Evolutionary conservation across 2,888 invertebrate species (phyloP).

Genomic region (Pollenia labialis): DNA sequence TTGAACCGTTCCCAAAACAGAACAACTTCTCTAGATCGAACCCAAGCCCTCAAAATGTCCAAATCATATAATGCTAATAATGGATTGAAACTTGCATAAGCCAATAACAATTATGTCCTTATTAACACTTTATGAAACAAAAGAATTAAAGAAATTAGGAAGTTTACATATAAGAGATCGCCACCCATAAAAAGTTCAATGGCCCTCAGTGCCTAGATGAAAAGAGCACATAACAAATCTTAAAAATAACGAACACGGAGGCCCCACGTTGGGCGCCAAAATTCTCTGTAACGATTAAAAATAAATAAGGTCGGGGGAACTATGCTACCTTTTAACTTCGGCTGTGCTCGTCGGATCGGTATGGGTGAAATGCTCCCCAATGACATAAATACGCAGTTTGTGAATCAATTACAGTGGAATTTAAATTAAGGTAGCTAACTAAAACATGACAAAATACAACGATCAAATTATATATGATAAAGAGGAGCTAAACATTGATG

Average conservation of each 20-base stretch:
- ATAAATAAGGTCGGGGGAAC: not conserved
- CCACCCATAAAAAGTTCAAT: constrained; percentile 8
- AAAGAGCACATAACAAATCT: constrained; percentile 4
- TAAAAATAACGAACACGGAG: constrained; percentile 8
- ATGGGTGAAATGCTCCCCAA: not conserved
- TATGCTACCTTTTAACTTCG: constrained; percentile 13
- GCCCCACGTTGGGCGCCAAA: constrained; percentile 24
- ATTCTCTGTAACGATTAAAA: constrained; percentile 15
- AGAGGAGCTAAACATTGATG: not conserved
- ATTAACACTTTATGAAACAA: not conserved
- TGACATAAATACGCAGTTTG: not conserved
- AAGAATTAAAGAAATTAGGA: not conserved
- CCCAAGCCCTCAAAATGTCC: not conserved
- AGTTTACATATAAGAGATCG: not conserved
- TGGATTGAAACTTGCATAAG: not conserved
- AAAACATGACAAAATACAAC: not conserved
- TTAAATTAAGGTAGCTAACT: constrained; percentile 2
- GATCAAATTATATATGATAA: not conserved
- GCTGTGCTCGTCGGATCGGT: constrained; percentile 13
- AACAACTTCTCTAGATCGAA: constrained; percentile 32
- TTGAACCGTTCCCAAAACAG: constrained; percentile 11
- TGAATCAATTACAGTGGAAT: constrained; percentile 3
- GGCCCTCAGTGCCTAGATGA: constrained; percentile 18
- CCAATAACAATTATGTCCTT: not conserved
- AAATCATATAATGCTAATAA: not conserved